Evolutionary conservation across 2,797 vertebrate species (phyloP).

Genomic region (Geotrypetes seraphini): DNA sequence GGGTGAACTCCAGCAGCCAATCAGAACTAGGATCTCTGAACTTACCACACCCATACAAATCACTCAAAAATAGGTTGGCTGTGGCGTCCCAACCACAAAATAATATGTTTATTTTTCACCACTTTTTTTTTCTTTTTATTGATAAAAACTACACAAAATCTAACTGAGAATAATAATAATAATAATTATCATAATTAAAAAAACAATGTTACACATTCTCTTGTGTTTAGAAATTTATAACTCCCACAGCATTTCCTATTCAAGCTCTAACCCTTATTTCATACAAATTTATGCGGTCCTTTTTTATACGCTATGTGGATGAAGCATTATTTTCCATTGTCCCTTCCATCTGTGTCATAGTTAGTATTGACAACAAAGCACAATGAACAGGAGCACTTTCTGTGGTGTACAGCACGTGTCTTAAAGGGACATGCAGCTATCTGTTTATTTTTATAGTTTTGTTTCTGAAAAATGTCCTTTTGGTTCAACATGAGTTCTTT

Average conservation of each 20-base stretch:
- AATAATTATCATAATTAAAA: slow-evolving; percentile 36
- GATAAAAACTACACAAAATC: slow-evolving; percentile 69
- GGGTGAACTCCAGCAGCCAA: too few species aligned
- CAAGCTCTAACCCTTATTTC: slow-evolving; percentile 13
- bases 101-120: slow-evolving; percentile 48
- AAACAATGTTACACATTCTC: slow-evolving; percentile 41
- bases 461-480: slow-evolving; percentile 32
- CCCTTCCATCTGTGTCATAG: neutral
- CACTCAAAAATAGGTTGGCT: slow-evolving; percentile 25
- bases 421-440: slow-evolving; percentile 27
- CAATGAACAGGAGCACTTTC: slow-evolving; percentile 22
- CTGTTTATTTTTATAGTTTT: slow-evolving; percentile 14
- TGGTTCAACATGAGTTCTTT: slow-evolving; percentile 31
- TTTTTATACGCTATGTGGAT: neutral
- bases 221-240: slow-evolving; percentile 41
- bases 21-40: too few species aligned
- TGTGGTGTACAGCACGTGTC: slow-evolving; percentile 19
- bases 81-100: slow-evolving; percentile 50
- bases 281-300: neutral
- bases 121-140: slow-evolving; percentile 54
- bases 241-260: slow-evolving; percentile 10
- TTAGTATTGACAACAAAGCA: slow-evolving; percentile 28
- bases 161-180: slow-evolving; percentile 51
- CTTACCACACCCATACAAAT: slow-evolving; percentile 26
- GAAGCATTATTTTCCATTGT: too few species aligned